Conservation (phyloP, 1,140 invertebrate genomes). For the Sogatella furcifera region DNA sequence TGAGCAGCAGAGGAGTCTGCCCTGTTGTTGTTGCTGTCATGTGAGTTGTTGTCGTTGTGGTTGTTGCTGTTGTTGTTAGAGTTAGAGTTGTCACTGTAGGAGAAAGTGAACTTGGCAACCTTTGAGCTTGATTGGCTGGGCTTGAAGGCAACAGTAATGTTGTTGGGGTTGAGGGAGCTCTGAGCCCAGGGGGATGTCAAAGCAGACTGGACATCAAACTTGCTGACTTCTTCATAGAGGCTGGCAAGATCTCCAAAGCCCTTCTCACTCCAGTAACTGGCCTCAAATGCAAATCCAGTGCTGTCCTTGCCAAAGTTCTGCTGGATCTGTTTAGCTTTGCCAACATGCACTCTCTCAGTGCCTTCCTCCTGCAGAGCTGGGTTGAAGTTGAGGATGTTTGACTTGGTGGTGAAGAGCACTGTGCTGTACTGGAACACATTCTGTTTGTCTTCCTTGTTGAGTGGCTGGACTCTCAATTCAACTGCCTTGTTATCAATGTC, state of each 20-base stretch:
- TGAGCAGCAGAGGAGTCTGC: slow-evolving; percentile 7
- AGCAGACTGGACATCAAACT: slow-evolving; percentile 23
- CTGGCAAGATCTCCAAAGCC: slow-evolving; percentile 26
- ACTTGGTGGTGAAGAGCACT: slow-evolving; percentile 44
- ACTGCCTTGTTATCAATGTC: slow-evolving; percentile 35
- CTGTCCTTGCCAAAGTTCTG: slow-evolving; percentile 21
- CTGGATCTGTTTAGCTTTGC: slow-evolving; percentile 6
- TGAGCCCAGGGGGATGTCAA: slow-evolving; percentile 20
- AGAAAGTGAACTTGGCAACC: slow-evolving; percentile 19
- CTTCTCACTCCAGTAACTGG: slow-evolving; percentile 37
- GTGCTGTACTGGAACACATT: slow-evolving; percentile 43
- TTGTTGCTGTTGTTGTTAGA: neutral
- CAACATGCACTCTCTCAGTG: neutral
- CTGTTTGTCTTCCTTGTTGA: slow-evolving; percentile 30
- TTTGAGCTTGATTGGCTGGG: slow-evolving; percentile 20
- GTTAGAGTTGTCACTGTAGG: slow-evolving; percentile 12
- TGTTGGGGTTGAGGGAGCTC: slow-evolving; percentile 17
- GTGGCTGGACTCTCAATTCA: slow-evolving; percentile 35
- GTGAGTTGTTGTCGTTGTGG: neutral
- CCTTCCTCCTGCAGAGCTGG: neutral
- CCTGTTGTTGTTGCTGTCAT: slow-evolving; percentile 4
- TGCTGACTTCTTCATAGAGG: slow-evolving; percentile 18
- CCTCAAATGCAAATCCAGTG: slow-evolving; percentile 36
- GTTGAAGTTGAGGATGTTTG: slow-evolving; percentile 36
- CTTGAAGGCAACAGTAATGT: slow-evolving; percentile 20